Percentiles rank a stretch among this genome's conserved stretches.
Evolutionary conservation across 2,888 invertebrate genomes (phyloP).

Genomic region (Rambutsinella grinnellia): DNA sequence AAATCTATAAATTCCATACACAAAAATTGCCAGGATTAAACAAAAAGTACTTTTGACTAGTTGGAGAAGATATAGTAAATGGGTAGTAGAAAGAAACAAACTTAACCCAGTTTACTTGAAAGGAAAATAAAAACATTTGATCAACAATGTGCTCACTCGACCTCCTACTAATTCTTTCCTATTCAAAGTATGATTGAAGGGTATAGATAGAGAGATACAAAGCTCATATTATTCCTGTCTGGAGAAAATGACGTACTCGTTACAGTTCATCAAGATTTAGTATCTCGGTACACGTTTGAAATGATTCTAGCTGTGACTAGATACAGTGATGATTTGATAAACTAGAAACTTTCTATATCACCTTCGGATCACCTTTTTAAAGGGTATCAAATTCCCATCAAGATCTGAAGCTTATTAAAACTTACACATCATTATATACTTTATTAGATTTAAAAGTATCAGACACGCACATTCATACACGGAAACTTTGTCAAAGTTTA

Average conservation of each 20-base stretch:
- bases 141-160: slow-evolving; percentile 53
- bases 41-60: too few relatives aligned
- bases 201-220: too few relatives aligned
- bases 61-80: not conserved
- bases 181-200: not conserved
- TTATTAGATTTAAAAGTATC: slow-evolving; percentile 1
- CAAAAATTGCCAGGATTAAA: not conserved
- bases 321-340: not conserved
- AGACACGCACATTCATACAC: too few relatives aligned
- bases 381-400: slow-evolving; percentile 31
- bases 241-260: not conserved
- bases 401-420: slow-evolving; percentile 25
- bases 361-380: slow-evolving; percentile 7
- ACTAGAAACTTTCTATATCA: not conserved
- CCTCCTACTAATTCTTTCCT: slow-evolving; percentile 41
- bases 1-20: slow-evolving; percentile 7
- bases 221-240: not conserved
- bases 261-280: not conserved
- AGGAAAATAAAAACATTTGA: not conserved
- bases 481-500: too few relatives aligned
- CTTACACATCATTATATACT: slow-evolving; percentile 19
- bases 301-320: not conserved
- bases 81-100: not conserved
- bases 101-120: slow-evolving; percentile 9
- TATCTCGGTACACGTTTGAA: not conserved